Evolutionary conservation across 2,797 vertebrate genomes (phyloP).

Genomic region (Tinamus major): DNA sequence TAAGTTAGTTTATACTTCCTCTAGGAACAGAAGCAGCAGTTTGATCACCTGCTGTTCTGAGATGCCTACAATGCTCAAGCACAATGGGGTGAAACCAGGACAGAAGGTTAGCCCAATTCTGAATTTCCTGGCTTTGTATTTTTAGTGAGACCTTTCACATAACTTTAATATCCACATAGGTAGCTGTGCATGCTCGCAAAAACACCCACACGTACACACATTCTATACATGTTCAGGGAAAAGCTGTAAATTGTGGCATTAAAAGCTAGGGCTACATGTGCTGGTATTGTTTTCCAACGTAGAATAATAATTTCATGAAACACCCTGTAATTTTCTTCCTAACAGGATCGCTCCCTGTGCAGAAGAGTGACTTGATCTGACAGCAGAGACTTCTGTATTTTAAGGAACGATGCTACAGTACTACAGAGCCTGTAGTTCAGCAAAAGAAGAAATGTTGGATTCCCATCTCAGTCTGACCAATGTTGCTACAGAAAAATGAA

Average conservation of each 20-base stretch:
- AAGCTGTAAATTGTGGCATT: not conserved
- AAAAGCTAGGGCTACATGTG: fast-evolving
- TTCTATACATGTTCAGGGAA: not conserved
- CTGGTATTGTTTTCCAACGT: not conserved
- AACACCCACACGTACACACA: not conserved
- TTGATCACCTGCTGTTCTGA: slow-evolving; percentile 54
- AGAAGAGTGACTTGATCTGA: not conserved
- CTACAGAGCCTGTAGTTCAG: not conserved
- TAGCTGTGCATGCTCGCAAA: not conserved
- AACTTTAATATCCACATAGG: slow-evolving; percentile 13
- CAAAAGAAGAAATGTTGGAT: not conserved
- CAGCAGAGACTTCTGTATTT: not conserved
- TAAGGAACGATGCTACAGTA: not conserved
- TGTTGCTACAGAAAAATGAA: not conserved
- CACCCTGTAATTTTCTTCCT: not conserved
- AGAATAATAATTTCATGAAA: not conserved
- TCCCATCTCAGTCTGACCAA: not conserved
- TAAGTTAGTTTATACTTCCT: slow-evolving; percentile 52
- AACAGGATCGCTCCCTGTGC: not conserved
- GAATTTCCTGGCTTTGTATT: slow-evolving; percentile 69
- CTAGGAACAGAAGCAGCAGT: slow-evolving; percentile 47
- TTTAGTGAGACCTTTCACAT: slow-evolving; percentile 38
- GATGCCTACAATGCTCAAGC: slow-evolving; percentile 5
- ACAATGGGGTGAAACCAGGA: slow-evolving; percentile 59
- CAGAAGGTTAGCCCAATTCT: slow-evolving; percentile 29